These are phyloP conservation scores for Lacanobia wlatinum DNA, from an alignment of 2,888 invertebrate species.

Conservation along the genomic window DNA sequence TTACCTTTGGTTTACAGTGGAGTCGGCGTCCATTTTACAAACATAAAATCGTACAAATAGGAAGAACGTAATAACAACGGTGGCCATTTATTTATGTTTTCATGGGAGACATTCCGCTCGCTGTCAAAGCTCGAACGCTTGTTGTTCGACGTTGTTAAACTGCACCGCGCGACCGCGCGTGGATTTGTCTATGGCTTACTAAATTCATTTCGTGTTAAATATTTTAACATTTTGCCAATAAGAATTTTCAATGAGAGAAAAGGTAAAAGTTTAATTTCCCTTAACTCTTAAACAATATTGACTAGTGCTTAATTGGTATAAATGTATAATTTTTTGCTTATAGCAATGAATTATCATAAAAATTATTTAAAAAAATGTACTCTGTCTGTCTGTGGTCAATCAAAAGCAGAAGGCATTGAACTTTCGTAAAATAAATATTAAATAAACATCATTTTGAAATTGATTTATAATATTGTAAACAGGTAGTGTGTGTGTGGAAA, in stretches of 20 bases:
- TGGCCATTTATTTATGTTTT: conserved; percentile 91
- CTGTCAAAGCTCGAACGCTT: conserved; percentile 76
- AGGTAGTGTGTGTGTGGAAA: neutral
- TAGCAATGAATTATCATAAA: conserved; percentile 30
- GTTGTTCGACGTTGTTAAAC: conserved; percentile 72
- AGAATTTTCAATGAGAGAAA: neutral
- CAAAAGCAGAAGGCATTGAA: conserved; percentile 38
- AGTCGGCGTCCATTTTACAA: conserved; percentile 89
- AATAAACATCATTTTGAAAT: conserved; percentile 23
- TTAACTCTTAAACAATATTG: neutral
- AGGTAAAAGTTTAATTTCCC: neutral
- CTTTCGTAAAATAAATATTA: conserved; percentile 19
- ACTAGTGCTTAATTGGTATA: neutral
- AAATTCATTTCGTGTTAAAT: neutral
- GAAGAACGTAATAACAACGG: conserved; percentile 88
- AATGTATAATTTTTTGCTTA: conserved; percentile 9
- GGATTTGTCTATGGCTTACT: conserved; percentile 64
- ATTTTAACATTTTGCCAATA: too few relatives aligned
- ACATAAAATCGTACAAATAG: conserved; percentile 83
- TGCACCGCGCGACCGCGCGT: conserved; percentile 54
- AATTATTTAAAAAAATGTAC: too few relatives aligned
- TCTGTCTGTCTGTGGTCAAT: too few relatives aligned
- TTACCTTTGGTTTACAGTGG: conserved; percentile 80
- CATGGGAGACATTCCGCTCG: conserved; percentile 82
- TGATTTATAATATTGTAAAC: neutral